These are phyloP conservation scores for Brachionus plicatilis DNA, from an alignment of 1,140 invertebrate species.

Conservation along the genomic window DNA sequence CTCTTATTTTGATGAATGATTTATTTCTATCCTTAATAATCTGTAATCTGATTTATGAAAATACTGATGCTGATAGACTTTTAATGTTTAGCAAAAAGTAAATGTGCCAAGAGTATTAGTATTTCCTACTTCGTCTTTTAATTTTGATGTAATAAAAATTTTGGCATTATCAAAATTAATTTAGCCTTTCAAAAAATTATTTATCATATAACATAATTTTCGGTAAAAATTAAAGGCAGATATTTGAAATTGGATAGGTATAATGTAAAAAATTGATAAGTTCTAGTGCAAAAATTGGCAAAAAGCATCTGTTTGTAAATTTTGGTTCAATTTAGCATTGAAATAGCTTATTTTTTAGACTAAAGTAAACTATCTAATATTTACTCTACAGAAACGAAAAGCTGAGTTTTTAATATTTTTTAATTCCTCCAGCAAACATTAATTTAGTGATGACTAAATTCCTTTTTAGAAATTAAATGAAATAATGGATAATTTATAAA, in stretches of 20 bases:
- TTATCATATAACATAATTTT: not conserved
- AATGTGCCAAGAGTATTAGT: not conserved
- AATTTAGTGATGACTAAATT: not conserved
- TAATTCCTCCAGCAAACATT: constrained; percentile 9
- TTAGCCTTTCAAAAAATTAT: not conserved
- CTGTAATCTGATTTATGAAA: not conserved
- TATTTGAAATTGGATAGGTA: not conserved
- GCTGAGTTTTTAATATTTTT: not conserved
- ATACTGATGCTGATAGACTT: not conserved
- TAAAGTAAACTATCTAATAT: not conserved
- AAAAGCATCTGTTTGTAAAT: not conserved
- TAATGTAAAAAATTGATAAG: not conserved
- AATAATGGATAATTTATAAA: not conserved
- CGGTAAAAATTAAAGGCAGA: not conserved
- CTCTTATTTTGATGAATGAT: not conserved
- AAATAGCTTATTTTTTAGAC: not conserved
- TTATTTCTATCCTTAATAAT: not conserved
- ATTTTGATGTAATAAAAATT: not conserved
- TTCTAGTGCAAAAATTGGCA: not conserved
- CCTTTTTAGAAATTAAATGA: not conserved
- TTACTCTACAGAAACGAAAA: not conserved
- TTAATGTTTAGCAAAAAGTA: not conserved
- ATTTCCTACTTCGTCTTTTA: not conserved
- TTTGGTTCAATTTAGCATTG: not conserved
- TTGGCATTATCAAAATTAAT: not conserved